Conservation (phyloP, 2,113 vertebrate species). For the Leptosomus discolor region DNA sequence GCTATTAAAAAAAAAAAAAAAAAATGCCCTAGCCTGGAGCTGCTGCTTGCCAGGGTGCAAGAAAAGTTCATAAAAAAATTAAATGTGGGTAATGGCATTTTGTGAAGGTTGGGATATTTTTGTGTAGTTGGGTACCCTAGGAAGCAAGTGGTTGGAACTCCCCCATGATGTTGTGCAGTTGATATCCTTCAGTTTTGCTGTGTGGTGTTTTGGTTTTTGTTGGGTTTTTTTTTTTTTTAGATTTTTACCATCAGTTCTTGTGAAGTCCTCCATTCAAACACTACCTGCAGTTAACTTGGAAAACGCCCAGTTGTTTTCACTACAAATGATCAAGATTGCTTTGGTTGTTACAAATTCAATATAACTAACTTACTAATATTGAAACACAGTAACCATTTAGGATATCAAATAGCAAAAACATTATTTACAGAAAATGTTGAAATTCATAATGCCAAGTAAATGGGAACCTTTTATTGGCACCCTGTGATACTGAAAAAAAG, state of each 20-base stretch:
- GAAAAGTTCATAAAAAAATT: not conserved
- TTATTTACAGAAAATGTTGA: not conserved
- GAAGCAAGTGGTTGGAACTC: not conserved
- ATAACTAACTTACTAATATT: not conserved
- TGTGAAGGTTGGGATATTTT: not conserved
- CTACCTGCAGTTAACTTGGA: not conserved
- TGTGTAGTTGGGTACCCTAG: not conserved
- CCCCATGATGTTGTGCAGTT: not conserved
- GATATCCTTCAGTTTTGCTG: not conserved
- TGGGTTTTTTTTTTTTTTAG: not conserved
- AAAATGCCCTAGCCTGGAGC: not conserved
- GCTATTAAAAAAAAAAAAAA: not conserved
- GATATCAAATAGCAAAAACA: not conserved
- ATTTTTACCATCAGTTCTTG: not conserved
- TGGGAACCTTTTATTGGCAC: not conserved
- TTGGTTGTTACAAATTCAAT: not conserved
- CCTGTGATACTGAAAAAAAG: not conserved
- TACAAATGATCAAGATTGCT: not conserved
- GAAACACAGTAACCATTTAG: not conserved
- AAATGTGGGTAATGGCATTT: not conserved
- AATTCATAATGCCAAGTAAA: not conserved
- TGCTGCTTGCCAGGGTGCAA: not conserved
- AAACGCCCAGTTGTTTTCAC: not conserved
- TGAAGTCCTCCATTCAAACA: not conserved
- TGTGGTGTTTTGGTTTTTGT: not conserved